Evolutionary conservation across 2,797 vertebrate genomes (phyloP).

Genomic region (Carduelis carduelis): DNA sequence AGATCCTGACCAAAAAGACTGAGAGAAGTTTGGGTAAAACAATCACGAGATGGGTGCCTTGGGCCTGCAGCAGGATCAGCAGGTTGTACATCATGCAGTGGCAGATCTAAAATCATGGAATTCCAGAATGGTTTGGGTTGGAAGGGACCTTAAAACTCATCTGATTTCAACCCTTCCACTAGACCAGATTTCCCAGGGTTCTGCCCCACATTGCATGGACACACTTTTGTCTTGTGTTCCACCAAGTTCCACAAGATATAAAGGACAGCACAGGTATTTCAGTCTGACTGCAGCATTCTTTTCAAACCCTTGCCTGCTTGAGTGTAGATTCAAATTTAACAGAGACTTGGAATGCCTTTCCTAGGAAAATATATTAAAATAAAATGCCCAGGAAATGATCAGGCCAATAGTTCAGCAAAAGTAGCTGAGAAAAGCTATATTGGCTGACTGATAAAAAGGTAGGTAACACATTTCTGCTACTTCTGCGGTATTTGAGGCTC

Average conservation of each 20-base stretch:
- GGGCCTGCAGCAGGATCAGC: neutral
- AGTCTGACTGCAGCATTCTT: neutral
- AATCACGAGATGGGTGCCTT: fast-evolving
- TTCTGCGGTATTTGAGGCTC: slow-evolving; percentile 57
- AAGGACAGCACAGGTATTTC: neutral
- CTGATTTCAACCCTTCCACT: neutral
- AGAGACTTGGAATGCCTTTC: neutral
- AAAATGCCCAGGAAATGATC: slow-evolving; percentile 38
- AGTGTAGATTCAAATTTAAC: neutral
- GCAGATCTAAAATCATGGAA: neutral
- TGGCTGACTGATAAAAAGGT: slow-evolving; percentile 53
- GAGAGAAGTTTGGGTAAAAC: neutral
- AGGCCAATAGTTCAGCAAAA: slow-evolving; percentile 38
- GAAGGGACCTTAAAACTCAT: neutral
- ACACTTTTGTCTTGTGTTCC: neutral
- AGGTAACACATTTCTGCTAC: slow-evolving; percentile 50
- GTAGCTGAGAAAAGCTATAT: neutral
- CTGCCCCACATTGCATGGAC: neutral
- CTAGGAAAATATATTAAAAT: slow-evolving; percentile 24
- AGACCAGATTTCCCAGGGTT: neutral
- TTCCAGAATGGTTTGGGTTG: neutral
- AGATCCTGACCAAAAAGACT: neutral
- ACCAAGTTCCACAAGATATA: neutral
- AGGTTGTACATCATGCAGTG: fast-evolving
- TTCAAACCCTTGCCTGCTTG: neutral